Evolutionary conservation across 1,140 invertebrate species (phyloP).

Genomic region (Ceratina australensis): DNA sequence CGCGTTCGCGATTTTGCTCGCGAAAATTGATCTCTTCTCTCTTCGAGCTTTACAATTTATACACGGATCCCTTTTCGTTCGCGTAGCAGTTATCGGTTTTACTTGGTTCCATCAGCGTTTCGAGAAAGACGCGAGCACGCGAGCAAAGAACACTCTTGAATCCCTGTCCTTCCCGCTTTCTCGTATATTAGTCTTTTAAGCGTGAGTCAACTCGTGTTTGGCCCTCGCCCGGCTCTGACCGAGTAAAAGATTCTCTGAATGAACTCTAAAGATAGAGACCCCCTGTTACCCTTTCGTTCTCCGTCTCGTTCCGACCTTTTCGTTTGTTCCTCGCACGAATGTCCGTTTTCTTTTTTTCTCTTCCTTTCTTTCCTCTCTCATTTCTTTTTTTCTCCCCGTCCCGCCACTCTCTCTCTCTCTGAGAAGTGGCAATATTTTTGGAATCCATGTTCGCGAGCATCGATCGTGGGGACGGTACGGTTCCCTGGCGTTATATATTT

Average conservation of each 20-base stretch:
- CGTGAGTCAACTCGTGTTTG: slow-evolving; percentile 68
- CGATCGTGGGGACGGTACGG: background rate
- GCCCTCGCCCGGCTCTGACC: slow-evolving; percentile 51
- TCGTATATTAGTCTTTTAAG: slow-evolving; percentile 3
- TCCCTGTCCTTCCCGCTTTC: background rate
- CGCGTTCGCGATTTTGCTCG: background rate
- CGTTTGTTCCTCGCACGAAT: slow-evolving; percentile 12
- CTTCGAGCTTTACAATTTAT: background rate
- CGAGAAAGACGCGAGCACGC: background rate
- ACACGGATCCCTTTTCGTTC: background rate
- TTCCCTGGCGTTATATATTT: slow-evolving; percentile 6
- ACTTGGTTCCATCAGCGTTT: background rate
- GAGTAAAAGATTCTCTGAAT: slow-evolving; percentile 72
- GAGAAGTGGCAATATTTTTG: too few relatives aligned
- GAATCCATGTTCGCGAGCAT: background rate
- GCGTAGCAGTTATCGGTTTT: background rate
- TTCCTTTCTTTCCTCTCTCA: background rate
- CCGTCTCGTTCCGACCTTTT: slow-evolving; percentile 57
- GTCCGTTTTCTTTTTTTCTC: background rate
- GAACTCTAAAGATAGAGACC: slow-evolving; percentile 75
- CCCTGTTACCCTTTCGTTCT: slow-evolving; percentile 53
- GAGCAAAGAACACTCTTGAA: background rate
- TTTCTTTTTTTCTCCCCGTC: background rate
- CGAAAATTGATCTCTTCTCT: background rate
- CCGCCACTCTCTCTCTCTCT: too few relatives aligned